Evolutionary conservation across 2,113 vertebrate genomes (phyloP).

Genomic region (Orcinus orca): DNA sequence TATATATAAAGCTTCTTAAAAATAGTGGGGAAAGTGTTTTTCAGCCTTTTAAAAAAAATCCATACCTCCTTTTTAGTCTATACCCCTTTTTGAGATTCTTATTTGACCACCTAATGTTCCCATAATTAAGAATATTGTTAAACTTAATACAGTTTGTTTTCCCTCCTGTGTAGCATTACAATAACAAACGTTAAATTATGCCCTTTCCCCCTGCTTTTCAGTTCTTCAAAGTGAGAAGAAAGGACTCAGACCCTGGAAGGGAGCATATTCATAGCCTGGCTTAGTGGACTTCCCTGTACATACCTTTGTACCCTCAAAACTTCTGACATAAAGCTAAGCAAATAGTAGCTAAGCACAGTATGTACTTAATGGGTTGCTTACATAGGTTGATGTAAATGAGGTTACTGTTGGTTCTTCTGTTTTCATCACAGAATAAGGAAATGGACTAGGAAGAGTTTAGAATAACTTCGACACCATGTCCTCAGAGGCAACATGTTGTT

Average conservation of each 20-base stretch:
- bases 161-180: neutral
- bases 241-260: neutral
- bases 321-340: slow-evolving; percentile 19
- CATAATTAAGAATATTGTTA: neutral
- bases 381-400: slow-evolving; percentile 26
- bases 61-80: neutral
- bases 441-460: slow-evolving; percentile 14
- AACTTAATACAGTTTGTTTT: neutral
- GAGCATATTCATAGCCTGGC: neutral
- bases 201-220: neutral
- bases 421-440: slow-evolving; percentile 47
- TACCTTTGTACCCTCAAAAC: slow-evolving; percentile 35
- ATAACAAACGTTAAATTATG: neutral
- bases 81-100: slow-evolving; percentile 8
- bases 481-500: neutral
- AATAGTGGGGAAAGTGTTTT: neutral
- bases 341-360: slow-evolving; percentile 54
- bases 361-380: slow-evolving; percentile 33
- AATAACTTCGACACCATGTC: neutral
- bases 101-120: neutral
- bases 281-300: neutral
- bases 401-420: slow-evolving; percentile 52
- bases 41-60: neutral
- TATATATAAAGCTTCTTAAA: neutral
- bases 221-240: neutral